These are phyloP conservation scores for Crotalus horridus DNA, from an alignment of 2,113 vertebrate species.

Conservation along the genomic window DNA sequence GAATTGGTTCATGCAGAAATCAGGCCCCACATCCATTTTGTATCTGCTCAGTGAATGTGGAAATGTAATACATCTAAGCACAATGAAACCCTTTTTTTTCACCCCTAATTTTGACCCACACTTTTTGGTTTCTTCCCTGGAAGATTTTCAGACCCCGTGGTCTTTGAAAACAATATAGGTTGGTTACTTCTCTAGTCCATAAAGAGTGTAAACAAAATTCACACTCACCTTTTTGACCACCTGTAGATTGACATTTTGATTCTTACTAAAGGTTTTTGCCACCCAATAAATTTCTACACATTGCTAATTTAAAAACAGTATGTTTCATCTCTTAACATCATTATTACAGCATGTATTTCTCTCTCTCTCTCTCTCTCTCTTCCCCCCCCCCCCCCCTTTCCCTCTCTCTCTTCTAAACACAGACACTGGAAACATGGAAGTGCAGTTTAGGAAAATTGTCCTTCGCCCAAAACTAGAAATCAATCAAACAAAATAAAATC, in stretches of 20 bases:
- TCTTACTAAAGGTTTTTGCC: background rate
- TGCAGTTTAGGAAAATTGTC: background rate
- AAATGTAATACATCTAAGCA: background rate
- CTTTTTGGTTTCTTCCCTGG: no score
- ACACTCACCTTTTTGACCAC: background rate
- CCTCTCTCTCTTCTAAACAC: background rate
- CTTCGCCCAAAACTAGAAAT: background rate
- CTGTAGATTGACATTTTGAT: background rate
- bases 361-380: background rate
- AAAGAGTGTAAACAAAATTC: background rate
- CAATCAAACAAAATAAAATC: background rate
- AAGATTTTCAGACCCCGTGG: background rate
- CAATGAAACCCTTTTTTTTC: background rate
- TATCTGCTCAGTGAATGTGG: background rate
- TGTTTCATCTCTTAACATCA: background rate
- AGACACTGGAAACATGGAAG: conserved; percentile 2
- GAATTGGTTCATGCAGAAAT: background rate
- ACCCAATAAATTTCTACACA: background rate
- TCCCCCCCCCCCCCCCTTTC: background rate
- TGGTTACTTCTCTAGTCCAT: background rate
- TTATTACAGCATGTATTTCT: background rate
- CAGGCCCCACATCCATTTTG: background rate
- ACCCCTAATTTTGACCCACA: background rate
- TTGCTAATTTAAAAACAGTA: conserved; percentile 4
- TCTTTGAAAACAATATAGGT: background rate